Base-by-base conservation (phyloP, 2,888 invertebrate species). In the Ectobius pallidus region DNA sequence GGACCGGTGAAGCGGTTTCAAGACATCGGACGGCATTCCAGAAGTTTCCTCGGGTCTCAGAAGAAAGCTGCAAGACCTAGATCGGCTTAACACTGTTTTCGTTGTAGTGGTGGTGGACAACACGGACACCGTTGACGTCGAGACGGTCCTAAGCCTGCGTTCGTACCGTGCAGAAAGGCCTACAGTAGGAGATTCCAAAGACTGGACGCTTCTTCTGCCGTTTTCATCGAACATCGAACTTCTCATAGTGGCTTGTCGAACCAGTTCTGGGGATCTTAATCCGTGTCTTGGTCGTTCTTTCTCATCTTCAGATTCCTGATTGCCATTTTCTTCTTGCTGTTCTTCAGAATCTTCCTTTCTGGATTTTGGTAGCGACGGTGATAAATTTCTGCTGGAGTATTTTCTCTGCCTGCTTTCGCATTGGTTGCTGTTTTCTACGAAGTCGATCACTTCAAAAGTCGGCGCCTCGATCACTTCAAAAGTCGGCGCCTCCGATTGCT, bases 361-460 rank as follows among this genome's bases (percentile, higher is more conserved):
- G 18, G 18, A n/a, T 18, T 30, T 11, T 11, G 52, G 69, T 30
- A 69, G 34, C 3, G 69, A 69, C 20, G 69, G 69, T 9, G 69
- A 69, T n/a, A 69, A 14, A 32, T 55, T 69, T 16, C 69, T 30
- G 39, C 55, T 58, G 39, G 42, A 6, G 11, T 7, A 34, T 11
- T 34, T 34, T 34, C 34, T 11, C 34, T 34, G 34, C n/a, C n/a
- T n/a, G 34, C 11, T 11, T 7, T 34, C 34, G 7, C 11, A 7
- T 7, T 6, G 11, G 11, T 34, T 6, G 6, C 7, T 22, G 1
- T 39, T 39, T 6, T 55, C 58, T 18, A 44, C 42, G 6, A 70
- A 61, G 44, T 55, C 70, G 4, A 70, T 42, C 27, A 70, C 14
- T 3, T 61, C 44, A 27, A 61, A 70, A 0, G 69, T 52, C 9